These are phyloP conservation scores for Rhipidura dahli DNA, from an alignment of 2,113 vertebrate genomes.

Conservation along the genomic window DNA sequence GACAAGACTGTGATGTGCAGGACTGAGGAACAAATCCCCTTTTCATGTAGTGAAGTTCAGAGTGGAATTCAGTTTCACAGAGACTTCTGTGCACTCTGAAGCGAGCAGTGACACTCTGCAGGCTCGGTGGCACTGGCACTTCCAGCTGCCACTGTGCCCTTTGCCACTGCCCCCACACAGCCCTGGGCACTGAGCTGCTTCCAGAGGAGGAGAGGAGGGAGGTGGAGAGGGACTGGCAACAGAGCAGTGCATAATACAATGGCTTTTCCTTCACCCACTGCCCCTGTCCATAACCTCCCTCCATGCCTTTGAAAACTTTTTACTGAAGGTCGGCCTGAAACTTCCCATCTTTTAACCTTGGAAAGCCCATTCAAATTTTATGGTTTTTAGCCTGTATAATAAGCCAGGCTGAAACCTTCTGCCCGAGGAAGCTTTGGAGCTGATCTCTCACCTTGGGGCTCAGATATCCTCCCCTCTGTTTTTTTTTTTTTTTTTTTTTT, in stretches of 20 bases:
- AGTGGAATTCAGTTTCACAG: neutral
- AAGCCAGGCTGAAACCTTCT: neutral
- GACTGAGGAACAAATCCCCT: neutral
- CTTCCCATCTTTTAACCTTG: neutral
- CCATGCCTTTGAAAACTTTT: neutral
- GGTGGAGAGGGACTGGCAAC: neutral
- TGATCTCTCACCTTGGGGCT: neutral
- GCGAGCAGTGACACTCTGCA: neutral
- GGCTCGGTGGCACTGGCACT: fast-evolving
- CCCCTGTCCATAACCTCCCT: neutral
- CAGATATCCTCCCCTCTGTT: neutral
- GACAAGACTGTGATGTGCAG: neutral
- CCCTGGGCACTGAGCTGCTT: neutral
- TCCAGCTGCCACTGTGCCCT: neutral
- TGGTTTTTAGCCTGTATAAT: neutral
- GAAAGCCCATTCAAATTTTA: conserved; percentile 8
- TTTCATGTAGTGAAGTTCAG: neutral
- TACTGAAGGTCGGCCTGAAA: neutral
- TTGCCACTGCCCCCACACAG: neutral
- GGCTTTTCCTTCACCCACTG: neutral
- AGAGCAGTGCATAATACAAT: neutral
- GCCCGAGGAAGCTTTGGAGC: neutral
- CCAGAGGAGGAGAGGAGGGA: neutral
- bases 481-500: neutral
- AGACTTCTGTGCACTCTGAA: neutral